Evolutionary conservation across 2,888 invertebrate genomes (phyloP), one percentile per base, ranked within the genome.

Genomic region (Latheticus oryzae): DNA sequence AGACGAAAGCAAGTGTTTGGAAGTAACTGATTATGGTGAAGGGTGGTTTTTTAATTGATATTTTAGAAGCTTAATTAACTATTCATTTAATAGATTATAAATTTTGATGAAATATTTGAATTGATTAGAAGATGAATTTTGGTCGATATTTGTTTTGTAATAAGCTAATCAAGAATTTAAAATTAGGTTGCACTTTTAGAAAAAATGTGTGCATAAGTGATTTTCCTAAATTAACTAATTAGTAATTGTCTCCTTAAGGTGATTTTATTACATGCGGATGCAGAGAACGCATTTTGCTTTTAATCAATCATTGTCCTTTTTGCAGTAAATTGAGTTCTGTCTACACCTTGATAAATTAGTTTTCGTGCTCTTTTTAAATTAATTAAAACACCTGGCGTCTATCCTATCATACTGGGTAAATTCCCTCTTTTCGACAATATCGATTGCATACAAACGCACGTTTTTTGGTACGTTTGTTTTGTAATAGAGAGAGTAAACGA

Each of bases 221-320:
- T 9, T 3, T 26, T 9, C 2, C n/a, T n/a, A 5, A 30, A 30
- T 33, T 30, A 30, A 32, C 16, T 47, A 48, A 48, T 35, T 33
- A 35, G 23, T 37, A 48, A 40, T 12, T 42, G 17, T 17, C 32
- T n/a, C n/a, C n/a, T n/a, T n/a, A n/a, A 30, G 8, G 37, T 11
- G 5, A 33, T 19, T 28, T 17, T 17, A 21, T 19, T 23, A 11
- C 54, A 26, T 12, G n/a, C 8, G 47, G 9, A 30, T 30, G 54
- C 53, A 37, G 38, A 19, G 17, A 47, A 57, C 32, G 32, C 33
- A 47, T 58, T 61, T 59, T 61, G 42, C 37, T 28, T 61, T 56
- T 58, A 58, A 61, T 61, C 58, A 53, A 59, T 61, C 61, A 51
- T 55, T 61, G 58, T 58, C 55, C 54, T 47, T 58, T 61, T 61